A percentile compares a stretch with the other conserved stretches of the same genome.
Evolutionary conservation across 2,113 vertebrate species (phyloP).

Genomic region (Lucifuga dentata): DNA sequence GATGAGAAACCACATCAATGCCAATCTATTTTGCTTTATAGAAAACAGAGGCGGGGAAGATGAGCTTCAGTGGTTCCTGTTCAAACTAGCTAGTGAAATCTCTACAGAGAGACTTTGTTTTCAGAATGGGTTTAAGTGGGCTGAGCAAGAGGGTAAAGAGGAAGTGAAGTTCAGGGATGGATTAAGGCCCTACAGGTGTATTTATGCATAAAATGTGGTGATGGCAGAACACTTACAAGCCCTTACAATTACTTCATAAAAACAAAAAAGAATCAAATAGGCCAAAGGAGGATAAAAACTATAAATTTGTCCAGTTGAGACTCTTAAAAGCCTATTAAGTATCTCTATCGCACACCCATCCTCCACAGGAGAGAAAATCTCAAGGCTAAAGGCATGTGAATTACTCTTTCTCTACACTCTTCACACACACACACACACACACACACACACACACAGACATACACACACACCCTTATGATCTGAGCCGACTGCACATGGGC

Average conservation of each 20-base stretch:
- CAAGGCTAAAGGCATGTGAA: constrained; percentile 8
- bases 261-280: constrained; percentile 4
- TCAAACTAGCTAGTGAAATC: constrained; percentile 32
- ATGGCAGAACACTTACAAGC: neutral
- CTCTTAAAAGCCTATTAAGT: constrained; percentile 11
- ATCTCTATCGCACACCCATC: too few relatives aligned
- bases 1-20: constrained; percentile 42
- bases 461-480: neutral
- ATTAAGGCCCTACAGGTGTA: constrained; percentile 32
- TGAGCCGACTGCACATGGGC: constrained; percentile 2
- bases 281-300: neutral
- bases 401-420: neutral
- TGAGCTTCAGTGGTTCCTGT: constrained; percentile 10
- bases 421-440: constrained; percentile 12
- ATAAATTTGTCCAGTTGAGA: constrained; percentile 13
- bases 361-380: too few relatives aligned
- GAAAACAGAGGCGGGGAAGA: neutral
- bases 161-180: neutral
- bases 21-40: constrained; percentile 16
- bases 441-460: constrained; percentile 29
- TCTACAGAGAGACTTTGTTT: constrained; percentile 21
- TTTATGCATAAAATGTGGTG: neutral
- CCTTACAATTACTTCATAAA: constrained; percentile 1
- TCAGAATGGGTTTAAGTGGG: neutral
- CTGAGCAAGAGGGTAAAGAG: neutral